Evolutionary conservation across 2,888 invertebrate genomes (phyloP).

Genomic region (Acanthopleura granulata): DNA sequence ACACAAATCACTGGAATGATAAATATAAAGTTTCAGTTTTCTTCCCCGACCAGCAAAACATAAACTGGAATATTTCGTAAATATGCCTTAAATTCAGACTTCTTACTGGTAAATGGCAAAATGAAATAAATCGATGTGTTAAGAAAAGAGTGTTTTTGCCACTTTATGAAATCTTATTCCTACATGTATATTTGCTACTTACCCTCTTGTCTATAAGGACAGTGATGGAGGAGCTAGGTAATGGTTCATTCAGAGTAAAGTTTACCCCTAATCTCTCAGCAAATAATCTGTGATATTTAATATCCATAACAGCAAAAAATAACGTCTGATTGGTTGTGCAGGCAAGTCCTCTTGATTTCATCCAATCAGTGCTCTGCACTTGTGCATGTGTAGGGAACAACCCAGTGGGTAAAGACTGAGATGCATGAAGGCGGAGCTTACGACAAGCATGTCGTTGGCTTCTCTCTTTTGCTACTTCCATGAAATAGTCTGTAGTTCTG

Average conservation of each 20-base stretch:
- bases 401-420: background rate
- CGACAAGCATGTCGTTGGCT: slow-evolving; percentile 4
- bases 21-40: no score
- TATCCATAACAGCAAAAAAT: slow-evolving; percentile 81
- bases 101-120: no score
- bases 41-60: no score
- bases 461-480: slow-evolving; percentile 22
- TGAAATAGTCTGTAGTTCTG: slow-evolving; percentile 18
- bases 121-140: no score
- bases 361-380: background rate
- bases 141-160: no score
- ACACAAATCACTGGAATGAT: no score
- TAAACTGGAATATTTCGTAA: no score
- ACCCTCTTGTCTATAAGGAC: slow-evolving; percentile 82
- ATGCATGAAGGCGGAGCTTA: background rate
- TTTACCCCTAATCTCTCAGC: slow-evolving; percentile 83
- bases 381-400: background rate
- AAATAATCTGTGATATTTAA: slow-evolving; percentile 79
- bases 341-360: slow-evolving; percentile 54
- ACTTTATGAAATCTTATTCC: no score
- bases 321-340: slow-evolving; percentile 75
- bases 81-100: no score
- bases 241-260: slow-evolving; percentile 43
- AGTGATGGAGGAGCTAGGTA: slow-evolving; percentile 61
- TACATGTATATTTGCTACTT: slow-evolving; percentile 46